Evolutionary conservation across 2,797 vertebrate genomes (phyloP).

Genomic region (Mastacembelus armatus): DNA sequence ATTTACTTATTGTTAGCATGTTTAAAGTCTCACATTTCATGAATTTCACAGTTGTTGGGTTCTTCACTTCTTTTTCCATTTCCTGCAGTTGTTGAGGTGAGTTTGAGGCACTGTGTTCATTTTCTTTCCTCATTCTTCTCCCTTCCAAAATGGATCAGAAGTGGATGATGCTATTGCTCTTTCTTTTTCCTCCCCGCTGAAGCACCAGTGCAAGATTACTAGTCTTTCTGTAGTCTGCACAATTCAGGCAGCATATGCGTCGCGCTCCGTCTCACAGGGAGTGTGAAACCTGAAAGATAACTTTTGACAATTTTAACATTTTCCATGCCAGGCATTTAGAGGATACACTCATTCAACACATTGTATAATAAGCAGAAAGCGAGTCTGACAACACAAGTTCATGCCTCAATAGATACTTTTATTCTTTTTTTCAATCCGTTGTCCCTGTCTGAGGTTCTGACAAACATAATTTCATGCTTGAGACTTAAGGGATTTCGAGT

Average conservation of each 20-base stretch:
- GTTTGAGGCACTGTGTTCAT: slow-evolving; percentile 44
- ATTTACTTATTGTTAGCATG: background rate
- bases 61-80: slow-evolving; percentile 38
- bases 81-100: slow-evolving; percentile 22
- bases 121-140: slow-evolving; percentile 63
- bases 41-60: slow-evolving; percentile 12
- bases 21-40: too few relatives aligned
- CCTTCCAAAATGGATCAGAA: slow-evolving; percentile 64
- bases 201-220: slow-evolving; percentile 59
- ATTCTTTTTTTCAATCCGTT: slow-evolving; percentile 35
- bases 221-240: slow-evolving; percentile 32
- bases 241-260: slow-evolving; percentile 53
- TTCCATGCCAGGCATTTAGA: slow-evolving; percentile 40
- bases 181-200: slow-evolving; percentile 44
- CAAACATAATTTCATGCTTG: slow-evolving; percentile 45
- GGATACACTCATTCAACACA: slow-evolving; percentile 26
- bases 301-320: slow-evolving; percentile 40
- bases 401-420: slow-evolving; percentile 29
- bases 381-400: slow-evolving; percentile 44
- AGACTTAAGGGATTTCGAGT: slow-evolving; percentile 36
- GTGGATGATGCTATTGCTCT: slow-evolving; percentile 63
- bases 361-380: slow-evolving; percentile 23
- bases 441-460: slow-evolving; percentile 25
- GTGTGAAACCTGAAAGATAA: slow-evolving; percentile 35
- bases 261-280: slow-evolving; percentile 47